Evolutionary conservation across 1,140 invertebrate genomes (phyloP).

Genomic region (Meloidogyne exigua): DNA sequence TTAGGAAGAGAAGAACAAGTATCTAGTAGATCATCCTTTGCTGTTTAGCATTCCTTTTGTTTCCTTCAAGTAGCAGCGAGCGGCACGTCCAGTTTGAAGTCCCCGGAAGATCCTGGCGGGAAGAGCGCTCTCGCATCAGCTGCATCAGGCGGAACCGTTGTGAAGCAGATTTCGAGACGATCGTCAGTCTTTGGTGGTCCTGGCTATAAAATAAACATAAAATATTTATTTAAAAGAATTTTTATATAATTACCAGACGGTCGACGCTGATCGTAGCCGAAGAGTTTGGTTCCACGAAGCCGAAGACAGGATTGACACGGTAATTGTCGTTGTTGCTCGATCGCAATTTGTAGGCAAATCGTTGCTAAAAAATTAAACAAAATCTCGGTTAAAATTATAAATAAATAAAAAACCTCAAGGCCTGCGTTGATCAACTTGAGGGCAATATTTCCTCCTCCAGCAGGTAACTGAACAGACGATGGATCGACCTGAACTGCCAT

Average conservation of each 20-base stretch:
- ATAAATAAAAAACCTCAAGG: not conserved
- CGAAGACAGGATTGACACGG: constrained; percentile 53
- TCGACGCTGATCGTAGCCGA: constrained; percentile 41
- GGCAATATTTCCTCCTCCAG: not conserved
- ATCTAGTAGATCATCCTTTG: no score
- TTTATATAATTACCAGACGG: constrained; percentile 26
- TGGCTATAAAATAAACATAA: not conserved
- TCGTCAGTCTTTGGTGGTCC: not conserved
- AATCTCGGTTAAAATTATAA: no score
- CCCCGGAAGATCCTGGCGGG: not conserved
- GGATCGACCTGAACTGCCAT: not conserved
- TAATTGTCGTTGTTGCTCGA: constrained; percentile 59
- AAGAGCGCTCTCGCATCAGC: constrained; percentile 29
- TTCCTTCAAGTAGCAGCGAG: not conserved
- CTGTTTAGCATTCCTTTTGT: no score
- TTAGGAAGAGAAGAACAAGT: no score
- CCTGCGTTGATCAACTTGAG: not conserved
- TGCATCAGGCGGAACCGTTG: constrained; percentile 32
- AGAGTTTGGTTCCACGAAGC: constrained; percentile 50
- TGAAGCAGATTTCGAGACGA: not conserved
- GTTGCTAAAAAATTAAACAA: not conserved
- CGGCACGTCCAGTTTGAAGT: not conserved
- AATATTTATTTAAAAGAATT: no score
- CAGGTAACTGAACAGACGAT: not conserved
- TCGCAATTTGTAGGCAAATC: constrained; percentile 55